These are phyloP conservation scores for Heterodera filipjevi DNA, from an alignment of 2,888 invertebrate genomes.

Conservation along the genomic window DNA sequence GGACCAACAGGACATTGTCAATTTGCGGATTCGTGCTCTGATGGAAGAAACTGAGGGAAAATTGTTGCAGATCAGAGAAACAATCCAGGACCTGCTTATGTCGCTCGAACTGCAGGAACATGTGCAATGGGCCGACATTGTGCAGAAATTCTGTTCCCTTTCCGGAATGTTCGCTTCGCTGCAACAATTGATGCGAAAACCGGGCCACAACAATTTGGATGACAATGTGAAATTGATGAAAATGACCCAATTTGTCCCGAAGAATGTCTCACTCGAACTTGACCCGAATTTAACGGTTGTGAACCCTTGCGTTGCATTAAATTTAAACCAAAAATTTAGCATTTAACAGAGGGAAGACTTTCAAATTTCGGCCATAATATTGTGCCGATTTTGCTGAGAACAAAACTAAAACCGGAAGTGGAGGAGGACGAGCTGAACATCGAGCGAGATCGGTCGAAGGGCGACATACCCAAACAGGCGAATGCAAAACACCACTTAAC, in stretches of 20 bases:
- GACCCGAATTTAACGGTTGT: conserved; percentile 44
- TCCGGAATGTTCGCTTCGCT: conserved; percentile 51
- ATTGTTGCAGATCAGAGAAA: conserved; percentile 33
- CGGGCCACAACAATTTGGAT: conserved; percentile 40
- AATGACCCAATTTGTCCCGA: conserved; percentile 54
- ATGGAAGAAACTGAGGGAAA: conserved; percentile 24
- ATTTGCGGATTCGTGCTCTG: conserved; percentile 8
- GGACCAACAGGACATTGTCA: conserved; percentile 24
- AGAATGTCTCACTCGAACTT: conserved; percentile 51
- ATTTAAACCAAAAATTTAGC: conserved; percentile 40
- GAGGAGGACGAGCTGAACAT: conserved; percentile 41
- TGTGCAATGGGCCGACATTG: conserved; percentile 46
- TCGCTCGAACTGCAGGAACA: conserved; percentile 41
- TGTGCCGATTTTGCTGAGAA: conserved; percentile 56
- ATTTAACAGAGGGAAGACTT: conserved; percentile 51
- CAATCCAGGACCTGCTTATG: conserved; percentile 36
- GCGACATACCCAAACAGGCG: neutral
- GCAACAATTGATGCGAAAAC: conserved; percentile 48
- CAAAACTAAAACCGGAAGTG: conserved; percentile 46
- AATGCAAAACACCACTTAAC: neutral
- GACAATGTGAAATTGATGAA: conserved; percentile 48
- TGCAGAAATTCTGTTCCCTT: conserved; percentile 54
- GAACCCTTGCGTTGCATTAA: neutral
- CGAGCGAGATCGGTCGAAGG: neutral
- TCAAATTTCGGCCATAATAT: conserved; percentile 58